These are phyloP conservation scores for Apodemia zela DNA, from an alignment of 2,888 invertebrate species.

Conservation along the genomic window DNA sequence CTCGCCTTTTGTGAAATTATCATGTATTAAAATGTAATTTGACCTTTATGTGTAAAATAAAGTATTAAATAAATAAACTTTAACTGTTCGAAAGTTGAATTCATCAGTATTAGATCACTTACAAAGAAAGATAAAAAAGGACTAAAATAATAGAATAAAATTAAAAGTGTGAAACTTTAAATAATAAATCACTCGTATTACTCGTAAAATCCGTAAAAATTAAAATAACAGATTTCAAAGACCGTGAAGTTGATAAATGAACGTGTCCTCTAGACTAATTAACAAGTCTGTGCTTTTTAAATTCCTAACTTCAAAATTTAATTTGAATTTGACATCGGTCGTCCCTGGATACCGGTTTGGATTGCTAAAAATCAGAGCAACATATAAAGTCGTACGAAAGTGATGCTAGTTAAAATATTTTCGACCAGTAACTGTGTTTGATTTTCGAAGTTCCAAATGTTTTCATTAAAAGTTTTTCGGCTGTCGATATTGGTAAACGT, in stretches of 20 bases:
- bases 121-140: no score
- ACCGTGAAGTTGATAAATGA: not conserved
- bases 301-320: not conserved
- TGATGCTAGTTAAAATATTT: constrained; percentile 5
- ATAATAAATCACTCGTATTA: not conserved
- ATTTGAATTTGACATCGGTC: not conserved
- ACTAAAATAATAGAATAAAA: no score
- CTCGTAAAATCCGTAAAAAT: not conserved
- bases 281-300: not conserved
- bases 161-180: no score
- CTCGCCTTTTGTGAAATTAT: no score
- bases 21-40: no score
- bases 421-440: not conserved
- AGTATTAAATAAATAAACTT: no score
- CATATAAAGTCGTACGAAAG: not conserved
- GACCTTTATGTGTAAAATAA: no score
- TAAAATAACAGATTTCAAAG: not conserved
- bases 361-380: not conserved
- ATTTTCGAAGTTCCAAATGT: constrained; percentile 1
- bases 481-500: not conserved
- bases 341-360: not conserved
- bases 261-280: not conserved
- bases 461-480: constrained; percentile 14
- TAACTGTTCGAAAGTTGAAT: no score
- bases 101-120: no score